phyloP scores from a whole-genome alignment of 2,888 invertebrate genomes.

The Prostheceraeus crozeri region DNA sequence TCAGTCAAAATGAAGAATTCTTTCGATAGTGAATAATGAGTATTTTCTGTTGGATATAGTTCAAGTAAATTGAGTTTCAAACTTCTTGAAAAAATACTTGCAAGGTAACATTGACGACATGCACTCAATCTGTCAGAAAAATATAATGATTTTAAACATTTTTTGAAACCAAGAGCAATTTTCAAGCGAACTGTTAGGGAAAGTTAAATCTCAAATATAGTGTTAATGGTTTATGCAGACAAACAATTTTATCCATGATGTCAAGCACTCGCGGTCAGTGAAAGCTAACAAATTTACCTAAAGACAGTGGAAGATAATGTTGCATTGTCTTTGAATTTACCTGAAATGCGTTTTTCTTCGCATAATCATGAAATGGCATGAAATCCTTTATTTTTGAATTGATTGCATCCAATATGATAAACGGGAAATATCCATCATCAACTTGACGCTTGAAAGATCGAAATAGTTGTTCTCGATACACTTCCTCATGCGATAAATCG shows the following conservation, averaged over 20 bases:
- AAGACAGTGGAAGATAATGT: conserved; percentile 7
- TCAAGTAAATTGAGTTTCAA: too few relatives aligned
- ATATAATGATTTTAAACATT: too few relatives aligned
- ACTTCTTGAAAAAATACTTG: too few relatives aligned
- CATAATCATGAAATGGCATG: conserved; percentile 78
- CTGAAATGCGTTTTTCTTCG: conserved; percentile 72
- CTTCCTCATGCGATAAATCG: conserved; percentile 72
- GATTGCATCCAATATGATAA: conserved; percentile 82
- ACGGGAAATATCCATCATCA: conserved; percentile 79
- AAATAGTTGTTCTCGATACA: conserved; percentile 71
- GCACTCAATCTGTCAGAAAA: too few relatives aligned
- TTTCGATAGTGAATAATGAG: too few relatives aligned
- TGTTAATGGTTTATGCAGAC: too few relatives aligned
- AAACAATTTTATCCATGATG: background rate
- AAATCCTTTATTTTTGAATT: conserved; percentile 70
- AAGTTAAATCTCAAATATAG: too few relatives aligned
- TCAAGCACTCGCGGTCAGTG: conserved; percentile 14
- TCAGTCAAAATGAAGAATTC: too few relatives aligned
- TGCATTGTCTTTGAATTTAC: conserved; percentile 57
- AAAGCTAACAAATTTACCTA: conserved; percentile 7
- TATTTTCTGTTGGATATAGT: too few relatives aligned
- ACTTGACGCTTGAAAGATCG: conserved; percentile 83
- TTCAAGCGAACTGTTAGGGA: too few relatives aligned
- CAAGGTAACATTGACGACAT: too few relatives aligned
- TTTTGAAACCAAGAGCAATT: too few relatives aligned